Evolutionary conservation across 1,140 invertebrate species (phyloP).

Genomic region (Subanguina moxae): DNA sequence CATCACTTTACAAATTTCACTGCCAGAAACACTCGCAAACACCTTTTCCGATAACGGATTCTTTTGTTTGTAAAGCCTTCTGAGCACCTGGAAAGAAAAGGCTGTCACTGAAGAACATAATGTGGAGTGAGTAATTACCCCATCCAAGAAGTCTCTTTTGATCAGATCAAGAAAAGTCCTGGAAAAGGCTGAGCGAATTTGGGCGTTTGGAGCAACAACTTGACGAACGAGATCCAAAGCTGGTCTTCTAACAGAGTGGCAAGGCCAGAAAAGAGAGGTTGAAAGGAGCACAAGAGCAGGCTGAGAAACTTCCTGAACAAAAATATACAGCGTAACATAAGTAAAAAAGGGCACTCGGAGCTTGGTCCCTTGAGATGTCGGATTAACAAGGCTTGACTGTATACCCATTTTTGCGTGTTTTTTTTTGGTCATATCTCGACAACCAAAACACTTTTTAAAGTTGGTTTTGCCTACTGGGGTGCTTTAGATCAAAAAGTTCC

Average conservation of each 20-base stretch:
- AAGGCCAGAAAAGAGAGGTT: neutral
- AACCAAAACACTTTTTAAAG: too few relatives aligned
- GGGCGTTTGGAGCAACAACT: neutral
- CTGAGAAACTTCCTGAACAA: neutral
- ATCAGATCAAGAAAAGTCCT: neutral
- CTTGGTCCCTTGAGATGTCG: too few relatives aligned
- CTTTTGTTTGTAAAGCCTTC: neutral
- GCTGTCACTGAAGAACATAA: too few relatives aligned
- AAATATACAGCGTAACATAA: too few relatives aligned
- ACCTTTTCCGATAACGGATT: neutral
- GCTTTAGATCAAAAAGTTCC: too few relatives aligned
- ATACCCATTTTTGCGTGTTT: too few relatives aligned
- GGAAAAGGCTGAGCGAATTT: neutral
- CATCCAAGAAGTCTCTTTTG: neutral
- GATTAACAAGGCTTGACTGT: too few relatives aligned
- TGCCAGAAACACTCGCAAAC: neutral
- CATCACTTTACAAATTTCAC: slow-evolving; percentile 4
- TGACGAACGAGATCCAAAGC: neutral
- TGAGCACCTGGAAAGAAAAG: neutral
- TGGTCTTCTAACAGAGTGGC: neutral
- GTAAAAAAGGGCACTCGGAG: too few relatives aligned
- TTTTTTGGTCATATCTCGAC: too few relatives aligned
- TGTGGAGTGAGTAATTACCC: too few relatives aligned
- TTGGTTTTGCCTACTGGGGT: too few relatives aligned
- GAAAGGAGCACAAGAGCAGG: neutral